Evolutionary conservation across 1,140 invertebrate genomes (phyloP).

Genomic region (Aphelinus atriplicis): DNA sequence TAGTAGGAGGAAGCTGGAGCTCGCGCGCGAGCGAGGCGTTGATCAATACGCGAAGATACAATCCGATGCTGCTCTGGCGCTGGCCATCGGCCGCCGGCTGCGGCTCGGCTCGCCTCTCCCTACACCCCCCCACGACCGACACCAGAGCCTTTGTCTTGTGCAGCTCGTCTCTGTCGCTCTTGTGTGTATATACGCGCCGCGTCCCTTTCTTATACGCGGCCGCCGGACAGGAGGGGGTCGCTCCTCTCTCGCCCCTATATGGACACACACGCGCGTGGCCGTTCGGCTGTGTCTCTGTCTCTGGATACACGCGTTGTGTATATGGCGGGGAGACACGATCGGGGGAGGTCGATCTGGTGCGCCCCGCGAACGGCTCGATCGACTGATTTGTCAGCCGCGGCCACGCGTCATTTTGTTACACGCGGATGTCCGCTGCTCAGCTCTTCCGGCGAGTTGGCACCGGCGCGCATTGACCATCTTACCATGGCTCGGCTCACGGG

Average conservation of each 20-base stretch:
- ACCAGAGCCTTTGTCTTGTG: slow-evolving; percentile 46
- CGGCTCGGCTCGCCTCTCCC: slow-evolving; percentile 37
- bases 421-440: slow-evolving; percentile 6
- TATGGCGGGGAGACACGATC: neutral
- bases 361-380: slow-evolving; percentile 60
- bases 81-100: slow-evolving; percentile 55
- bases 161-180: too few species aligned
- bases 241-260: too few species aligned
- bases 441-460: neutral
- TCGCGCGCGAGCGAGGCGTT: slow-evolving; percentile 63
- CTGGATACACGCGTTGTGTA: too few species aligned
- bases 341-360: slow-evolving; percentile 53
- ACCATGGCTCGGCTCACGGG: too few species aligned
- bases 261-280: neutral
- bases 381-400: slow-evolving; percentile 62
- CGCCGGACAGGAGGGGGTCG: too few species aligned
- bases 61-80: slow-evolving; percentile 66
- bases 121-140: slow-evolving; percentile 42
- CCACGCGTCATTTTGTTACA: slow-evolving; percentile 62
- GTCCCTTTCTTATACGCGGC: too few species aligned
- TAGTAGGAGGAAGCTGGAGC: slow-evolving; percentile 13
- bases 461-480: too few species aligned
- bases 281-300: neutral
- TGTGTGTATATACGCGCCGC: too few species aligned
- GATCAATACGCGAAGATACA: slow-evolving; percentile 69